Evolutionary conservation across 2,113 vertebrate species (phyloP).

Genomic region (Chloebia gouldiae): DNA sequence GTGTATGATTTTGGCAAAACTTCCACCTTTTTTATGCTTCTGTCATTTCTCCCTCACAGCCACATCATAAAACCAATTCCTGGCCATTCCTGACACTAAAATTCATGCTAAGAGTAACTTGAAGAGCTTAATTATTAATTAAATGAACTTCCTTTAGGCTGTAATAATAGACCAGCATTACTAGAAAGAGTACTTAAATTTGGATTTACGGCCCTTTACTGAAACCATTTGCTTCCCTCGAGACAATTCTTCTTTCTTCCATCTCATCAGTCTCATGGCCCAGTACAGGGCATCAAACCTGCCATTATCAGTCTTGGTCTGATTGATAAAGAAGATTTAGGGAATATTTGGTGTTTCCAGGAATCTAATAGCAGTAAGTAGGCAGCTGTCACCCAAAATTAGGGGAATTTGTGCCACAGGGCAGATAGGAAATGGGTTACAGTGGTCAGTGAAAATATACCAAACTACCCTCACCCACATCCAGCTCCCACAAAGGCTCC

Average conservation of each 20-base stretch:
- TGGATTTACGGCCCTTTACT: background rate
- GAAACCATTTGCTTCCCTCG: background rate
- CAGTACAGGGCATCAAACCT: background rate
- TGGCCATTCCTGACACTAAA: background rate
- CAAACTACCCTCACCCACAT: background rate
- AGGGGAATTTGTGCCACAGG: background rate
- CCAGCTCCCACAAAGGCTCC: background rate
- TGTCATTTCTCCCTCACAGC: background rate
- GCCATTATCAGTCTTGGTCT: background rate
- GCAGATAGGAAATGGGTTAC: background rate
- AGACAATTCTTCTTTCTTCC: background rate
- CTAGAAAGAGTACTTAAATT: background rate
- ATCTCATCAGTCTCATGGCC: background rate
- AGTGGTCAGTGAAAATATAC: background rate
- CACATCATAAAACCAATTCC: background rate
- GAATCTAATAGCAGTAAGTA: background rate
- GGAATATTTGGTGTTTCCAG: background rate
- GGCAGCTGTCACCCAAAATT: background rate
- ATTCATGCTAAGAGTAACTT: background rate
- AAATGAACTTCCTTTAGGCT: conserved; percentile 15
- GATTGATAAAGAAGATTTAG: background rate
- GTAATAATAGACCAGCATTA: background rate
- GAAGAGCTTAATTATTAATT: conserved; percentile 8
- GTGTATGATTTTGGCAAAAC: background rate
- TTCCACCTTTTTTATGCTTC: background rate